Percentiles rank a stretch among this genome's conserved stretches.
Conservation (phyloP, 1,140 invertebrate genomes). For the Drepana arcuata region DNA sequence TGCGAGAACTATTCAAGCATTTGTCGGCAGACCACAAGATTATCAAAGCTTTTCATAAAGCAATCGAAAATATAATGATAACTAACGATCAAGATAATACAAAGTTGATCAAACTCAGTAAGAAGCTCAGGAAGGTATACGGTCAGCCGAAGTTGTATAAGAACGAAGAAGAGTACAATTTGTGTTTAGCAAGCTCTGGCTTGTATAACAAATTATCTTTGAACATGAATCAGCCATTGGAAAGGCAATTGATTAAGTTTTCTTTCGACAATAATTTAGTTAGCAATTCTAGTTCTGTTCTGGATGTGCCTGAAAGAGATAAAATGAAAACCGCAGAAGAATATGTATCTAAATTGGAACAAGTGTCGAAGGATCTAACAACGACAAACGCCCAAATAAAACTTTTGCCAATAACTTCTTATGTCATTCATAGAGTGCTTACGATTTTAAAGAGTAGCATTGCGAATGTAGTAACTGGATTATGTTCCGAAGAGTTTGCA, state of each 20-base stretch:
- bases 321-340: conserved; percentile 22
- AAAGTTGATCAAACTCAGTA: conserved; percentile 32
- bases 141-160: conserved; percentile 50
- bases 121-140: conserved; percentile 45
- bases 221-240: conserved; percentile 37
- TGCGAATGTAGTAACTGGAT: conserved; percentile 19
- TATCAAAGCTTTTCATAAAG: conserved; percentile 20
- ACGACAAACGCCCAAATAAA: conserved; percentile 24
- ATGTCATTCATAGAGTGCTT: conserved; percentile 49
- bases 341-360: conserved; percentile 18
- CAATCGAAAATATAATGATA: conserved; percentile 13
- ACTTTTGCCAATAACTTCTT: conserved; percentile 49
- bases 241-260: conserved; percentile 33
- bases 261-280: conserved; percentile 10
- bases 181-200: conserved; percentile 21
- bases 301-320: conserved; percentile 37
- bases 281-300: conserved; percentile 25
- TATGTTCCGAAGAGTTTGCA: conserved; percentile 5
- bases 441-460: conserved; percentile 33
- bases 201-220: conserved; percentile 33
- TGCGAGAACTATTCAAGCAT: conserved; percentile 39
- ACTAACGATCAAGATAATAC: conserved; percentile 24
- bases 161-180: conserved; percentile 32
- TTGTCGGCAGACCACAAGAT: conserved; percentile 16
- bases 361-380: conserved; percentile 10